phyloP scores from a whole-genome alignment of 2,113 vertebrate genomes.

The Leptocoma aspasia region DNA sequence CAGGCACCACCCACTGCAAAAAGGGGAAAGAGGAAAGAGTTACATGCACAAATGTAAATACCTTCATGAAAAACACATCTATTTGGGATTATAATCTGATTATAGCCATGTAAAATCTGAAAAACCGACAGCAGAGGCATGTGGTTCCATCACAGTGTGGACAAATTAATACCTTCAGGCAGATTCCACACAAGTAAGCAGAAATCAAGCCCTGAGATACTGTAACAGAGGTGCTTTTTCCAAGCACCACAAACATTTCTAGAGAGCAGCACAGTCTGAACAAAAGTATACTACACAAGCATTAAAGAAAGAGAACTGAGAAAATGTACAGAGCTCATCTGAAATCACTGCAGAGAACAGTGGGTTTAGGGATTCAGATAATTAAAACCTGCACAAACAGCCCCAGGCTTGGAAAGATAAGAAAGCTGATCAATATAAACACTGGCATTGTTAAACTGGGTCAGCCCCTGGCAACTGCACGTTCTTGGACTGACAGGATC shows the following conservation, averaged over 20 bases:
- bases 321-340: background rate
- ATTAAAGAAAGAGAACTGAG: background rate
- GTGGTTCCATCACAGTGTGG: background rate
- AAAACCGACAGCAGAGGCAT: background rate
- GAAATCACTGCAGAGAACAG: background rate
- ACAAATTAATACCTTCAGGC: background rate
- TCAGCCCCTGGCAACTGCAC: background rate
- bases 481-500: background rate
- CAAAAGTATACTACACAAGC: background rate
- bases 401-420: background rate
- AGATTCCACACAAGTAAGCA: background rate
- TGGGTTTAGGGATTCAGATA: background rate
- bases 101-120: background rate
- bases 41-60: background rate
- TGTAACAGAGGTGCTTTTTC: background rate
- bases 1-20: conserved; percentile 90
- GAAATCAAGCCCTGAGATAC: background rate
- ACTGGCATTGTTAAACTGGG: background rate
- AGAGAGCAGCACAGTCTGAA: background rate
- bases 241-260: background rate
- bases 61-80: background rate
- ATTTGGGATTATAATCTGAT: background rate
- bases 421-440: background rate
- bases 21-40: background rate
- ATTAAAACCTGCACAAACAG: background rate